These are phyloP conservation scores for Danio rerio DNA, from an alignment of 2,113 vertebrate genomes.

Conservation along the genomic window DNA sequence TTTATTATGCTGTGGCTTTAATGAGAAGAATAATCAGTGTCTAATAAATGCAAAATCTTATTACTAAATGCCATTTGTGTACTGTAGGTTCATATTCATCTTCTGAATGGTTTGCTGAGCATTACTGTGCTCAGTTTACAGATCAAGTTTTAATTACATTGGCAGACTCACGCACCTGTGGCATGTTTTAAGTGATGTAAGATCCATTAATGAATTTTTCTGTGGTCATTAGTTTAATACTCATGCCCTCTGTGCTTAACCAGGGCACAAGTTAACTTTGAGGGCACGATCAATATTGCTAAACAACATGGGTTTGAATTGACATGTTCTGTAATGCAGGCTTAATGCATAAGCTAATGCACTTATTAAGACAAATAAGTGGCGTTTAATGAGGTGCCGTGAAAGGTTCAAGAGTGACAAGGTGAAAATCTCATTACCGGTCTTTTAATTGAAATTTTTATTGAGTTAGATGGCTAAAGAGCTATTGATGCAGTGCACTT, in stretches of 20 bases:
- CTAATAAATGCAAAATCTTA: not conserved
- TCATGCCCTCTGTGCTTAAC: not conserved
- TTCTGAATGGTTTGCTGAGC: not conserved
- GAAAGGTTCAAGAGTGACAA: not conserved
- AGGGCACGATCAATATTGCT: not conserved
- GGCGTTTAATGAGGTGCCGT: not conserved
- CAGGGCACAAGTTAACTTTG: not conserved
- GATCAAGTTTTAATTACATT: not conserved
- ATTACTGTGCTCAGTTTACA: conserved; percentile 1
- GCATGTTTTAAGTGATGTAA: not conserved
- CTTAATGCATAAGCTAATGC: not conserved
- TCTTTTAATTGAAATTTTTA: not conserved
- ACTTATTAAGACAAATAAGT: conserved; percentile 4
- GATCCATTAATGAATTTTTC: not conserved
- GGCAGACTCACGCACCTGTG: not conserved
- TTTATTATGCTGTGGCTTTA: not conserved
- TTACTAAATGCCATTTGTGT: not conserved
- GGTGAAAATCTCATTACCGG: not conserved
- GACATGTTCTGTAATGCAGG: not conserved
- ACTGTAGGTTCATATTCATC: not conserved
- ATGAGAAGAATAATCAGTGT: not conserved
- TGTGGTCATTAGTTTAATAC: not conserved
- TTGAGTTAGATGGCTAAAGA: not conserved
- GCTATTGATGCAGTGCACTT: not conserved
- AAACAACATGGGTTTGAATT: not conserved